These are phyloP conservation scores for Rotaria macrura DNA, from an alignment of 2,888 invertebrate genomes.

Conservation along the genomic window DNA sequence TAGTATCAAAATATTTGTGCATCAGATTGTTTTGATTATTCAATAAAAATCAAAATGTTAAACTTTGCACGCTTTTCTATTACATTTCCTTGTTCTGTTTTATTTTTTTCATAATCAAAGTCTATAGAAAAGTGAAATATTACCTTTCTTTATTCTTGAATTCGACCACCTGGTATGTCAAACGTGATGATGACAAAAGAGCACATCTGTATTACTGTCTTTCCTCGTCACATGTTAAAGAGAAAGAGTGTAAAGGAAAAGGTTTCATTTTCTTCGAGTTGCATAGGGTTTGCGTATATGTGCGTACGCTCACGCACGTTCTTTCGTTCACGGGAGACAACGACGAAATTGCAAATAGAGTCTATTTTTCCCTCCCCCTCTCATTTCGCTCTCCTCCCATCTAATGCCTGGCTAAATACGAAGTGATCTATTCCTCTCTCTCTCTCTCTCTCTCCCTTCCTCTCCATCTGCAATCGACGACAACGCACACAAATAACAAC, in stretches of 20 bases:
- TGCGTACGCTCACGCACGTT: not conserved
- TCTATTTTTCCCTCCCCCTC: not conserved
- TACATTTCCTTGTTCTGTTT: not conserved
- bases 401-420: not conserved
- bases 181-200: conserved; percentile 15
- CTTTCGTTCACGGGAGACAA: not conserved
- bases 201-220: not conserved
- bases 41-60: not conserved
- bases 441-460: not conserved
- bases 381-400: not conserved
- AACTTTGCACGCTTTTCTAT: not conserved
- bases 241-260: not conserved
- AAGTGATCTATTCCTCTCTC: not conserved
- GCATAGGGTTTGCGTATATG: not conserved
- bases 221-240: not conserved
- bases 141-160: not conserved
- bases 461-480: not conserved
- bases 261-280: conserved; percentile 1
- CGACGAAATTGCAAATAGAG: not conserved
- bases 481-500: not conserved
- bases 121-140: not conserved
- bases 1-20: too few species aligned
- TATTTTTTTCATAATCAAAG: not conserved
- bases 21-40: not conserved
- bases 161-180: not conserved